Percentiles rank a stretch among this genome's conserved stretches.
These are phyloP conservation scores for Ophion ellenae DNA, from an alignment of 2,888 invertebrate genomes.

Conservation along the genomic window DNA sequence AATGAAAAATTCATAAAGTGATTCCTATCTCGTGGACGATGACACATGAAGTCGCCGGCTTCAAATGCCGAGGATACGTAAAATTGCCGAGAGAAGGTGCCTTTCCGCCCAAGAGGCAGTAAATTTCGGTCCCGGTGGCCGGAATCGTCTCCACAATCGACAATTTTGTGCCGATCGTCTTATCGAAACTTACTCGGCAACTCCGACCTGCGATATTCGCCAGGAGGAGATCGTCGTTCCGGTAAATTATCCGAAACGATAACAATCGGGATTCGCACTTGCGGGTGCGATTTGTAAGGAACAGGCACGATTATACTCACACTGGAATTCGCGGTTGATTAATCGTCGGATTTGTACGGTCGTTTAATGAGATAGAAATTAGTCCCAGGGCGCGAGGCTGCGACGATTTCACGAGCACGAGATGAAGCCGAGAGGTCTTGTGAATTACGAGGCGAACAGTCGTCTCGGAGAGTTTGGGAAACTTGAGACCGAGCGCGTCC, in stretches of 20 bases:
- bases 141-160: conserved; percentile 15
- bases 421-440: not conserved
- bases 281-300: not conserved
- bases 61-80: no score
- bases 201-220: not conserved
- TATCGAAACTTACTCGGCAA: not conserved
- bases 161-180: conserved; percentile 7
- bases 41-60: no score
- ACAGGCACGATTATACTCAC: conserved; percentile 11
- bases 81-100: no score
- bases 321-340: conserved; percentile 49
- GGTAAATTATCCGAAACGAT: conserved; percentile 17
- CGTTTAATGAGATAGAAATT: conserved; percentile 43
- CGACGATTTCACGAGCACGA: not conserved
- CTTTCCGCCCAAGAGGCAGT: not conserved
- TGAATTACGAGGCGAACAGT: conserved; percentile 3
- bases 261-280: conserved; percentile 4
- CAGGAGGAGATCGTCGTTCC: conserved; percentile 2
- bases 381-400: not conserved
- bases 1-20: no score
- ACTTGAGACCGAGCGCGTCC: no score
- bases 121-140: conserved; percentile 29
- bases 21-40: no score
- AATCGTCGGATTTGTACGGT: conserved; percentile 39
- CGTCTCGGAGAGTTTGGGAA: not conserved